Conservation (phyloP, 2,888 invertebrate species). For the Pterostichus niger region DNA sequence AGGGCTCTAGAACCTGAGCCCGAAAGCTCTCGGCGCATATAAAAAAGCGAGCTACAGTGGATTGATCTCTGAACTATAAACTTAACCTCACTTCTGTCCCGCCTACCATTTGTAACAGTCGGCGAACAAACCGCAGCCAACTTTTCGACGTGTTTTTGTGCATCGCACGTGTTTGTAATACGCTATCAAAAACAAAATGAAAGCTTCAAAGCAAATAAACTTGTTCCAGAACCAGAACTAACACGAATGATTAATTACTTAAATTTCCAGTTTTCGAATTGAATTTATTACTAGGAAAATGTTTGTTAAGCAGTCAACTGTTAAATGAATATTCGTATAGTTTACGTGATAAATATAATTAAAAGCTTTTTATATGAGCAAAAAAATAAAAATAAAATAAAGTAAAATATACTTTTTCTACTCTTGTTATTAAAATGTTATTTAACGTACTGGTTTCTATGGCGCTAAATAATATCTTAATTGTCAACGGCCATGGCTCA, state of each 20-base stretch:
- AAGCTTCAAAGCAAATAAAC: slow-evolving; percentile 32
- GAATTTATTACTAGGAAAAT: not conserved
- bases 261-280: not conserved
- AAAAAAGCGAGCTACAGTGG: slow-evolving; percentile 45
- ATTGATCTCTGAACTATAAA: slow-evolving; percentile 65
- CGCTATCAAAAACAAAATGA: slow-evolving; percentile 47
- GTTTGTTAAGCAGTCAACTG: too few relatives aligned
- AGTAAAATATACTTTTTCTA: too few relatives aligned
- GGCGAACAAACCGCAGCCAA: slow-evolving; percentile 33
- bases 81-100: slow-evolving; percentile 50
- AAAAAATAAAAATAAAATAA: too few relatives aligned
- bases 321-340: too few relatives aligned
- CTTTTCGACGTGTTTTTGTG: slow-evolving; percentile 48
- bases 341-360: too few relatives aligned
- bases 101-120: slow-evolving; percentile 42
- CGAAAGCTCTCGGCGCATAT: slow-evolving; percentile 44
- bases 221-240: not conserved
- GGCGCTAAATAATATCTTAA: too few relatives aligned
- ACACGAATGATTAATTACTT: not conserved
- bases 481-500: too few relatives aligned
- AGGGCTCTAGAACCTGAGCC: slow-evolving; percentile 34
- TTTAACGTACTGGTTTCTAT: too few relatives aligned
- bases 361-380: too few relatives aligned
- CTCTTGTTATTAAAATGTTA: too few relatives aligned
- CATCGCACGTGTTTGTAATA: slow-evolving; percentile 45